A percentile compares a stretch with the other conserved stretches of the same genome.
Evolutionary conservation across 2,888 invertebrate species (phyloP).

Genomic region (Taphrorychus bicolor): DNA sequence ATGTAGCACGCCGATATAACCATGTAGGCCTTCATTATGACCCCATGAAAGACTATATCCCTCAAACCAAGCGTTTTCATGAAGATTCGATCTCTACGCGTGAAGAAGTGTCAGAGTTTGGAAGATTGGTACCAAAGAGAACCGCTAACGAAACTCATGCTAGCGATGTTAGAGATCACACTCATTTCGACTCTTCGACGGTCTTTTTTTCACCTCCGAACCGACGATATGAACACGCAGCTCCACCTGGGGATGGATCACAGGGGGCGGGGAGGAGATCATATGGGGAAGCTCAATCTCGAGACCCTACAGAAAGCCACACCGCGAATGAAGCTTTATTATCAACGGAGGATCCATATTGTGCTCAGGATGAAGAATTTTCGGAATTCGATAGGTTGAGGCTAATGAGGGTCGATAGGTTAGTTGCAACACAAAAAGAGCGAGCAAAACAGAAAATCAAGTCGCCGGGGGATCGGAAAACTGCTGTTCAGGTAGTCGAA

Average conservation of each 20-base stretch:
- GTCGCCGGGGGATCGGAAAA: too few species aligned
- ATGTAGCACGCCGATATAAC: constrained; percentile 17
- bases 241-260: too few species aligned
- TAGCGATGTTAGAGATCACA: not conserved
- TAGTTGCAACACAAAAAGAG: too few species aligned
- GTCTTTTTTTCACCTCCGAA: too few species aligned
- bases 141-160: not conserved
- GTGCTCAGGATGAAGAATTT: not conserved
- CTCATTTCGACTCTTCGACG: not conserved
- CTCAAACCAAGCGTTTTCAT: not conserved
- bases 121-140: not conserved
- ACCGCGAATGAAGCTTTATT: too few species aligned
- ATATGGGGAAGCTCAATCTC: too few species aligned
- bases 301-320: too few species aligned
- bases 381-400: not conserved
- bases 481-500: too few species aligned
- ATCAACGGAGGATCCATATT: too few species aligned
- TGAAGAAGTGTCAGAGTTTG: not conserved
- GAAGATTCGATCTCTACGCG: not conserved
- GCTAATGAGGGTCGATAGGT: not conserved
- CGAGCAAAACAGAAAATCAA: too few species aligned
- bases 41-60: constrained; percentile 14
- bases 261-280: too few species aligned
- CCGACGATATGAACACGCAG: too few species aligned
- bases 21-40: constrained; percentile 24